Percentiles rank a stretch among this genome's conserved stretches.
These are phyloP conservation scores for Ooceraea biroi DNA, from an alignment of 1,140 invertebrate species.

Conservation along the genomic window DNA sequence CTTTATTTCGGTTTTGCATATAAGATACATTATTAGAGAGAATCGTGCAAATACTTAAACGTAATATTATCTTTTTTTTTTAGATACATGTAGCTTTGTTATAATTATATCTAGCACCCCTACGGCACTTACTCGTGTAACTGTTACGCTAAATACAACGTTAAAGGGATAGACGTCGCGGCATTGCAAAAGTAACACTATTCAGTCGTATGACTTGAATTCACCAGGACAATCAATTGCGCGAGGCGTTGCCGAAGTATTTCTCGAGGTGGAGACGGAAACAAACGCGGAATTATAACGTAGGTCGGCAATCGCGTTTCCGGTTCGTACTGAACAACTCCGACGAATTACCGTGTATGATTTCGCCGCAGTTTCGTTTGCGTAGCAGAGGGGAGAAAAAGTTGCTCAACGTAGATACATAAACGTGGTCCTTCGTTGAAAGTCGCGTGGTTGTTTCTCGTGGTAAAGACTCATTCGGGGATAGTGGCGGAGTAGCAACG, in stretches of 20 bases:
- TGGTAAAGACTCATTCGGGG: background rate
- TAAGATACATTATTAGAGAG: background rate
- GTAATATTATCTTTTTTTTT: background rate
- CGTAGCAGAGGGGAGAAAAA: slow-evolving; percentile 65
- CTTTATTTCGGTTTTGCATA: background rate
- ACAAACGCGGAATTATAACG: slow-evolving; percentile 20
- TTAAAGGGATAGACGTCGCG: slow-evolving; percentile 40
- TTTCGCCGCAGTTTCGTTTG: slow-evolving; percentile 67
- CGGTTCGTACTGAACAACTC: slow-evolving; percentile 12
- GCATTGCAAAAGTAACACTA: slow-evolving; percentile 23
- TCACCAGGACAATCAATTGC: slow-evolving; percentile 51
- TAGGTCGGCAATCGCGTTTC: slow-evolving; percentile 21
- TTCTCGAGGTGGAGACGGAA: background rate
- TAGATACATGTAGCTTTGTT: background rate
- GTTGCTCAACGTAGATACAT: slow-evolving; percentile 84
- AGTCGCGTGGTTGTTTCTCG: background rate
- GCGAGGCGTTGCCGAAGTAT: background rate
- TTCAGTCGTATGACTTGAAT: slow-evolving; percentile 26
- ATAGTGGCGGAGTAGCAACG: background rate
- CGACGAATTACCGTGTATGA: slow-evolving; percentile 42
- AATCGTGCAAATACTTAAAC: slow-evolving; percentile 18
- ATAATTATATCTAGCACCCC: background rate
- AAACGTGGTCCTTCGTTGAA: slow-evolving; percentile 48
- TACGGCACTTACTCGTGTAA: background rate
- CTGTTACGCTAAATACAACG: background rate